A percentile compares a stretch with the other conserved stretches of the same genome.
Conservation (phyloP, 2,797 vertebrate genomes). For the Artibeus jamaicensis region DNA sequence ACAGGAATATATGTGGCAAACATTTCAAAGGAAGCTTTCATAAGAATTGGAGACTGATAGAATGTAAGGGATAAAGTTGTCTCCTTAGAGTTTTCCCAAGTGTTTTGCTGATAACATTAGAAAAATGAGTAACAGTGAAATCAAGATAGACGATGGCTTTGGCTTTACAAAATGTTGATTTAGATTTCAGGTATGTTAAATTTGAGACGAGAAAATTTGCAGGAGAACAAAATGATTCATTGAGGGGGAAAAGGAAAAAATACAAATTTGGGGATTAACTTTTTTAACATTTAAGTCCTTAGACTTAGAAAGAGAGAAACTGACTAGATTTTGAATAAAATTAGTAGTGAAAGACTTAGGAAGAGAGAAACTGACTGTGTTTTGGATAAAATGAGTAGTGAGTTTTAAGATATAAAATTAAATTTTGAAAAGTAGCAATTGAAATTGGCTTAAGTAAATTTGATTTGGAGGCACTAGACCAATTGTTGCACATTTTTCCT, state of each 20-base stretch:
- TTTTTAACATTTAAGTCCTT: neutral
- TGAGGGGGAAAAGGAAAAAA: neutral
- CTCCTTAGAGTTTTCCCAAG: neutral
- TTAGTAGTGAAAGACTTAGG: neutral
- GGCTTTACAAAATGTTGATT: neutral
- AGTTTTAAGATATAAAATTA: neutral
- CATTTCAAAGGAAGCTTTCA: neutral
- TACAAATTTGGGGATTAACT: neutral
- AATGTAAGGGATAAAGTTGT: neutral
- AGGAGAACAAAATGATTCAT: neutral
- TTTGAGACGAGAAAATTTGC: neutral
- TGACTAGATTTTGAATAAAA: neutral
- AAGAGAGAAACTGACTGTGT: neutral
- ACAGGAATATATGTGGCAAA: neutral
- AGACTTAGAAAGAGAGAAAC: neutral
- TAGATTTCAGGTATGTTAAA: neutral
- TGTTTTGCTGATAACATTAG: neutral
- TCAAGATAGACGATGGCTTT: neutral
- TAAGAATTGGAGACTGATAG: neutral
- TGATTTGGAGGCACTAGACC: neutral
- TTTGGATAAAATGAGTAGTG: neutral
- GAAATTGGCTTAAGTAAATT: neutral
- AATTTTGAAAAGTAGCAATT: neutral
- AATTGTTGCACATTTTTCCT: neutral
- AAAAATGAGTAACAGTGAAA: neutral